phyloP scores from a whole-genome alignment of 2,113 vertebrate genomes.

The Stictonetta naevosa region DNA sequence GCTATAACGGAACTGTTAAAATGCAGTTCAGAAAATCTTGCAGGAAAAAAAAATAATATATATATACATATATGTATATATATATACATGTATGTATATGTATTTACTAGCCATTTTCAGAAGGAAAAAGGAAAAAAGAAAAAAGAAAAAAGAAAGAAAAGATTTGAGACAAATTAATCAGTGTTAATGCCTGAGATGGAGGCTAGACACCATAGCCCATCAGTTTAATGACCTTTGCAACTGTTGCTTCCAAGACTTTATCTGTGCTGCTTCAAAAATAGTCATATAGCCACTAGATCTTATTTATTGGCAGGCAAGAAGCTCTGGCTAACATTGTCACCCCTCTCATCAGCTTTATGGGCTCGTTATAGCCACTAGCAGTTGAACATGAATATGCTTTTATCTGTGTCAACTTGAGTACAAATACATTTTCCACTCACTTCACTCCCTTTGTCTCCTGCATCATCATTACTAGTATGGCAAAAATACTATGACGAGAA shows the following conservation, averaged over 20 bases:
- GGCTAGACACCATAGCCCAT: not conserved
- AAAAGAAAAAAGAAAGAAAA: not conserved
- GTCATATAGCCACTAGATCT: not conserved
- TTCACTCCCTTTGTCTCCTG: not conserved
- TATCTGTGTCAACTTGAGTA: not conserved
- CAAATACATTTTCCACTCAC: not conserved
- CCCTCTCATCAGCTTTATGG: not conserved
- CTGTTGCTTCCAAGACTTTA: not conserved
- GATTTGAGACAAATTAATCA: not conserved
- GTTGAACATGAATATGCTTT: not conserved
- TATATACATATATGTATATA: too few species aligned
- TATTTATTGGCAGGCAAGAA: not conserved
- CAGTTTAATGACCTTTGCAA: not conserved
- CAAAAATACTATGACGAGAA: not conserved
- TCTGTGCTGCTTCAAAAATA: not conserved
- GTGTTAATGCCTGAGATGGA: not conserved
- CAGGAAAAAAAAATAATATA: not conserved
- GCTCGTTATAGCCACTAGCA: not conserved
- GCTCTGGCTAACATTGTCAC: not conserved
- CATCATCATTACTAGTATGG: not conserved
- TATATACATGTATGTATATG: too few species aligned
- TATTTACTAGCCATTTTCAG: not conserved
- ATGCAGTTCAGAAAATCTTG: not conserved
- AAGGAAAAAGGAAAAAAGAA: not conserved
- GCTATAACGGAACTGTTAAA: not conserved